phyloP scores from a whole-genome alignment of 2,888 invertebrate genomes.

The Harpagoxenus sublaevis region DNA sequence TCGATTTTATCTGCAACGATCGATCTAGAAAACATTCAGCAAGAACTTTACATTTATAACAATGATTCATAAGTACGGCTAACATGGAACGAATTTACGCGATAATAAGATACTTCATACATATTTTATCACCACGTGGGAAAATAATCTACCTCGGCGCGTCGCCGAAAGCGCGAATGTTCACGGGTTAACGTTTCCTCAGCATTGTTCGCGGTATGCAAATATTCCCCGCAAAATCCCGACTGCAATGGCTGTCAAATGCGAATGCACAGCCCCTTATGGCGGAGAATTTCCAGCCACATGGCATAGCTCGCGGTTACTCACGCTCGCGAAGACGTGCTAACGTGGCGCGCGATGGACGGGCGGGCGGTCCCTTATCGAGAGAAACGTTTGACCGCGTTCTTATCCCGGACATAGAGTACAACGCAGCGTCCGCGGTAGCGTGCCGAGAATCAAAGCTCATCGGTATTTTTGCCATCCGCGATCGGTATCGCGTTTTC shows the following conservation, averaged over 20 bases:
- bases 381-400: slow-evolving; percentile 45
- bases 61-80: slow-evolving; percentile 9
- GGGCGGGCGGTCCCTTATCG: slow-evolving; percentile 26
- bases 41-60: slow-evolving; percentile 20
- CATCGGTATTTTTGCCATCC: slow-evolving; percentile 13
- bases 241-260: slow-evolving; percentile 37
- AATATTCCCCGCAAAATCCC: slow-evolving; percentile 25
- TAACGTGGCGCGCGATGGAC: background rate
- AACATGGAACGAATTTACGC: background rate
- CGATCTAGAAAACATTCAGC: slow-evolving; percentile 3
- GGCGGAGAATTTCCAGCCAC: slow-evolving; percentile 12
- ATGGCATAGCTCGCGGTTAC: slow-evolving; percentile 49
- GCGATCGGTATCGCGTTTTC: slow-evolving; percentile 13
- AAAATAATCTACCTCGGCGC: background rate
- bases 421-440: slow-evolving; percentile 30
- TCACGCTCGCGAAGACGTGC: slow-evolving; percentile 39
- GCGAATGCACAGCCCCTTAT: slow-evolving; percentile 3
- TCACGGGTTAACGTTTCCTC: slow-evolving; percentile 17
- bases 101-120: slow-evolving; percentile 2
- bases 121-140: slow-evolving; percentile 14
- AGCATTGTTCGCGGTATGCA: slow-evolving; percentile 28
- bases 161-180: slow-evolving; percentile 28
- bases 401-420: slow-evolving; percentile 42
- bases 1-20: slow-evolving; percentile 11
- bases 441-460: slow-evolving; percentile 31